Percentiles rank a stretch among this genome's conserved stretches.
Evolutionary conservation across 2,888 invertebrate species (phyloP).

Genomic region (Agrochola lychnidis): DNA sequence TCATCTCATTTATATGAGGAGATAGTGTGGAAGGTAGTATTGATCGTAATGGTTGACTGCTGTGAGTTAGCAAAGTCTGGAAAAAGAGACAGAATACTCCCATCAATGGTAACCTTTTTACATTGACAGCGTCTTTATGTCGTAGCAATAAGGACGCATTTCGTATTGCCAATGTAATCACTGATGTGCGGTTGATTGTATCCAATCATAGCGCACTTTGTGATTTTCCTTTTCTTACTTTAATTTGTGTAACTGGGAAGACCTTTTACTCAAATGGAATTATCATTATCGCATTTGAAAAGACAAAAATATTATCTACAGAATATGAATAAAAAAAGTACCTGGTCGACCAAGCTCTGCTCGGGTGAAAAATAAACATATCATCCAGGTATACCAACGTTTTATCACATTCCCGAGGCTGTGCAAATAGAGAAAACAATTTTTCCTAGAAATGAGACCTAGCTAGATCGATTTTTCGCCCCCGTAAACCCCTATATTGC

Average conservation of each 20-base stretch:
- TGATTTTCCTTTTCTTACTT: neutral
- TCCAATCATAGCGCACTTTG: neutral
- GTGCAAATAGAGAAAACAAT: no score
- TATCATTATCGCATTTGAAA: neutral
- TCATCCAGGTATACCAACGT: no score
- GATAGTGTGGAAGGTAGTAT: neutral
- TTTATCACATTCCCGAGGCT: no score
- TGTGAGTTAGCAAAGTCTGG: neutral
- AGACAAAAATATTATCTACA: neutral
- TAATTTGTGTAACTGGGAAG: neutral
- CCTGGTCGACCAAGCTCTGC: no score
- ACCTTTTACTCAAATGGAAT: neutral
- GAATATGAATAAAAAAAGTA: no score
- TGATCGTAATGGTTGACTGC: neutral
- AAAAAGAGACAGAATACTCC: neutral
- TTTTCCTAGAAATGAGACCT: no score
- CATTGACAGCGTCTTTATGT: neutral
- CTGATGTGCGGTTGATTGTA: neutral
- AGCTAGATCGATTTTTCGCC: no score
- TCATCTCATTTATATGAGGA: conserved; percentile 20
- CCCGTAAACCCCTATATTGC: no score
- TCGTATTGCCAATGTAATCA: no score
- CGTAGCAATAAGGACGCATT: neutral
- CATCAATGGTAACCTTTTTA: neutral
- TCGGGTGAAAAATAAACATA: no score